Evolutionary conservation across 2,797 vertebrate species (phyloP).

Genomic region (Gallinago stenura): DNA sequence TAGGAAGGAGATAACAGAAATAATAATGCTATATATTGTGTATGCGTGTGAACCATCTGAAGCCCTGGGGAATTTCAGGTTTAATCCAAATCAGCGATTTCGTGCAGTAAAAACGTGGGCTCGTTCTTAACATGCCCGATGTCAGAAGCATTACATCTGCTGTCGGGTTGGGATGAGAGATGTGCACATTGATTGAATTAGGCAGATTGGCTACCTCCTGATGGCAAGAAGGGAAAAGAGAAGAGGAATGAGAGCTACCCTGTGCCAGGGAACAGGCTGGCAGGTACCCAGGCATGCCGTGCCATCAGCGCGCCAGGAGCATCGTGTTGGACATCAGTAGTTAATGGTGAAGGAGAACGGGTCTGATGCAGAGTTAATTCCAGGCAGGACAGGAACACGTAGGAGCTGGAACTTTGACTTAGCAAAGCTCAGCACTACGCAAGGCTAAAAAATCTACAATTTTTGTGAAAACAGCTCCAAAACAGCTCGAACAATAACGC

Average conservation of each 20-base stretch:
- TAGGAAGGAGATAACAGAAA: not conserved
- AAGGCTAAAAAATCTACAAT: not conserved
- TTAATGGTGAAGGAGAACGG: not conserved
- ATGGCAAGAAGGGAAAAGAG: not conserved
- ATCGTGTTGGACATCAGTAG: not conserved
- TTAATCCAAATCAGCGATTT: not conserved
- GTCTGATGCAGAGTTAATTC: not conserved
- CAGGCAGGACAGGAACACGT: not conserved
- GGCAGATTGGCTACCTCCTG: not conserved
- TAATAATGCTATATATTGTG: not conserved
- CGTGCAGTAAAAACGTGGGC: not conserved
- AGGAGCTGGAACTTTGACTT: not conserved
- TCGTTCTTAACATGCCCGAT: not conserved
- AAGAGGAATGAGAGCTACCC: not conserved
- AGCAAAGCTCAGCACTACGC: not conserved
- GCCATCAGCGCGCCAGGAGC: not conserved
- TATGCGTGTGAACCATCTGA: not conserved
- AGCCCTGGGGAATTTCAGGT: not conserved
- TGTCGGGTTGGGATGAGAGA: not conserved
- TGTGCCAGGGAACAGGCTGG: not conserved
- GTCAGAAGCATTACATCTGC: not conserved
- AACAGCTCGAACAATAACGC: not conserved
- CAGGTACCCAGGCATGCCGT: rapidly evolving
- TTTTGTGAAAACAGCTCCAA: conserved; percentile 40
- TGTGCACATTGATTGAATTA: not conserved